A percentile compares a stretch with the other conserved stretches of the same genome.
These are phyloP conservation scores for Chymomyza amoena DNA, from an alignment of 2,888 invertebrate genomes.

Conservation along the genomic window DNA sequence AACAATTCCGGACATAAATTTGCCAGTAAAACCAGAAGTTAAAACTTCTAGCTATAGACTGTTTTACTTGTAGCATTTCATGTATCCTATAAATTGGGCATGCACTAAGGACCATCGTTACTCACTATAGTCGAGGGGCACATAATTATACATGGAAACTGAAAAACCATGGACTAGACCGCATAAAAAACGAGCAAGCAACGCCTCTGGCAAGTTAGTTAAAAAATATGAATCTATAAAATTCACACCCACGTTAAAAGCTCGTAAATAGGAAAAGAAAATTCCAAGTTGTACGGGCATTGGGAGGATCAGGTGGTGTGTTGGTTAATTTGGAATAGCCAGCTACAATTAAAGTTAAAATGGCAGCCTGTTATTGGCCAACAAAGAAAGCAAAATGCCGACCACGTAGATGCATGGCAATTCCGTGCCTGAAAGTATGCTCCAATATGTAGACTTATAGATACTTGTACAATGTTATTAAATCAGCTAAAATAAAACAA, in stretches of 20 bases:
- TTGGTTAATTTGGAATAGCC: conserved; percentile 5
- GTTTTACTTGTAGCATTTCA: conserved; percentile 10
- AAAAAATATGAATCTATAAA: conserved; percentile 63
- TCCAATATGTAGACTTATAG: too few relatives aligned
- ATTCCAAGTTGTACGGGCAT: not conserved
- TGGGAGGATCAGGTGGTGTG: too few relatives aligned
- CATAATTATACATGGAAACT: too few relatives aligned
- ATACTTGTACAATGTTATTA: too few relatives aligned
- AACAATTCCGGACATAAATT: conserved; percentile 62
- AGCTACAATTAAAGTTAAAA: conserved; percentile 1
- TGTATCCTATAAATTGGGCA: too few relatives aligned
- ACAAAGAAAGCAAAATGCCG: not conserved
- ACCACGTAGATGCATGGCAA: not conserved
- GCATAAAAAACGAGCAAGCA: too few relatives aligned
- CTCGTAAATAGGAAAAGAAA: conserved; percentile 63
- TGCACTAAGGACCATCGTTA: too few relatives aligned
- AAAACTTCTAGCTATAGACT: not conserved
- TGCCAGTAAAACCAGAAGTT: not conserved
- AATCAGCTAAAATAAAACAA: too few relatives aligned
- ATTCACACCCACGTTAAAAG: conserved; percentile 67
- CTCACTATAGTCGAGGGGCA: too few relatives aligned
- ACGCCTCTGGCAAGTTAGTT: too few relatives aligned
- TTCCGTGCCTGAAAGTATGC: conserved; percentile 1
- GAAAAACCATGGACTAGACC: too few relatives aligned
- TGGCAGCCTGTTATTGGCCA: not conserved